A percentile compares a stretch with the other conserved stretches of the same genome.
Conservation (phyloP, 2,797 vertebrate genomes). For the Anguilla pacifica region DNA sequence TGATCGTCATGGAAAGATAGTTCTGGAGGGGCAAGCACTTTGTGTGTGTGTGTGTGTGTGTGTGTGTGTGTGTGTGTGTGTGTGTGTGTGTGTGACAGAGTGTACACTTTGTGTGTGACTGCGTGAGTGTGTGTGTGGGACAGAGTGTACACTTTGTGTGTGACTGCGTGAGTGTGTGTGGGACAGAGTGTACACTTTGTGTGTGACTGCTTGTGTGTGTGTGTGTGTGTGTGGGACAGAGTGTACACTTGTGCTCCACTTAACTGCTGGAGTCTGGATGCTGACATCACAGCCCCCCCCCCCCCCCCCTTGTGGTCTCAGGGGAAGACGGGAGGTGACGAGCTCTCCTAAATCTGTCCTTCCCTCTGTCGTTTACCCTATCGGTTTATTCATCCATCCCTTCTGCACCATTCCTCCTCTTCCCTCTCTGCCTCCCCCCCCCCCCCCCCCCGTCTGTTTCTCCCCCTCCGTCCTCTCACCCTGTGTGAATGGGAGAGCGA, state of each 20-base stretch:
- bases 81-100: slow-evolving; percentile 30
- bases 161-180: not conserved
- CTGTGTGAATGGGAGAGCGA: slow-evolving; percentile 22
- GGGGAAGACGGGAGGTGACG: too few species aligned
- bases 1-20: slow-evolving; percentile 52
- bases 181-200: not conserved
- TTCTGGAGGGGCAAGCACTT: slow-evolving; percentile 28
- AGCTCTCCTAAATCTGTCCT: not conserved
- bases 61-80: slow-evolving; percentile 27
- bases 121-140: too few species aligned
- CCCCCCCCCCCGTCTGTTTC: not conserved
- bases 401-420: not conserved
- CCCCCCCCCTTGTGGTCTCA: slow-evolving; percentile 15
- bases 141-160: too few species aligned
- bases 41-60: slow-evolving; percentile 33
- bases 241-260: slow-evolving; percentile 36
- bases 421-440: not conserved
- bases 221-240: slow-evolving; percentile 33
- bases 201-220: too few species aligned
- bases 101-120: too few species aligned
- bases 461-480: not conserved
- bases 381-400: slow-evolving; percentile 50
- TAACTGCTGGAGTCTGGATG: not conserved
- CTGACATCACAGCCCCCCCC: slow-evolving; percentile 41
- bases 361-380: slow-evolving; percentile 24